A percentile compares a stretch with the other conserved stretches of the same genome.
Conservation (phyloP, 2,797 vertebrate genomes). For the Cirrhinus mrigala region DNA sequence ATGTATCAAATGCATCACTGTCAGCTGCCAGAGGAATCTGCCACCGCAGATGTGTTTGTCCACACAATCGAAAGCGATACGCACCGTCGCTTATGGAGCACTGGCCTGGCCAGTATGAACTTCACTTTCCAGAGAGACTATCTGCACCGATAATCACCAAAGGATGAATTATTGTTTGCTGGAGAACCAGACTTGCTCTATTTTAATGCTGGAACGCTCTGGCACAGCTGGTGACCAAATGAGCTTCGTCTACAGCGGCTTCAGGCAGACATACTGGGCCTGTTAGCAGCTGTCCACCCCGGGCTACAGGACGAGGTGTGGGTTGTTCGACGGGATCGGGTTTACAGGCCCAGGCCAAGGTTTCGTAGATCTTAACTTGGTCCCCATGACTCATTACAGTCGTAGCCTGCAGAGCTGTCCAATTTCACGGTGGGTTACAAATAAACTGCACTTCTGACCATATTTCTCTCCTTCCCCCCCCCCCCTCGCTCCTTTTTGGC, state of each 20-base stretch:
- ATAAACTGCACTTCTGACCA: slow-evolving; percentile 71
- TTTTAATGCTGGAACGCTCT: slow-evolving; percentile 51
- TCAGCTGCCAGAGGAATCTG: slow-evolving; percentile 68
- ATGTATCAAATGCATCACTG: slow-evolving; percentile 73
- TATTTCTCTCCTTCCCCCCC: slow-evolving; percentile 52
- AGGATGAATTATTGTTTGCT: slow-evolving; percentile 42
- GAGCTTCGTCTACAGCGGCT: slow-evolving; percentile 49
- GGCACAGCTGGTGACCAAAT: slow-evolving; percentile 73
- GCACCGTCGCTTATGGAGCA: neutral
- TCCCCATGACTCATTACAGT: slow-evolving; percentile 65
- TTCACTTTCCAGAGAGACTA: slow-evolving; percentile 20
- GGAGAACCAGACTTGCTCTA: slow-evolving; percentile 39
- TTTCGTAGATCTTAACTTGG: slow-evolving; percentile 55
- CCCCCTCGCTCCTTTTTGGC: slow-evolving; percentile 52
- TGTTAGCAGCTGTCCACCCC: slow-evolving; percentile 49
- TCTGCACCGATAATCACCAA: slow-evolving; percentile 11
- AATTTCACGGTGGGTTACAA: slow-evolving; percentile 84
- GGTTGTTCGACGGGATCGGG: slow-evolving; percentile 51
- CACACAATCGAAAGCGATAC: neutral
- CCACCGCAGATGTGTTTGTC: slow-evolving; percentile 46
- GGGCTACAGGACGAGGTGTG: slow-evolving; percentile 64
- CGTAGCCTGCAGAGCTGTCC: slow-evolving; percentile 74
- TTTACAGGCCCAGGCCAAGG: slow-evolving; percentile 48
- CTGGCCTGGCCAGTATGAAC: neutral
- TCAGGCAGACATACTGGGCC: slow-evolving; percentile 46